Base-by-base conservation (phyloP, 2,797 vertebrate species). In the Gymnothorax javanicus region DNA sequence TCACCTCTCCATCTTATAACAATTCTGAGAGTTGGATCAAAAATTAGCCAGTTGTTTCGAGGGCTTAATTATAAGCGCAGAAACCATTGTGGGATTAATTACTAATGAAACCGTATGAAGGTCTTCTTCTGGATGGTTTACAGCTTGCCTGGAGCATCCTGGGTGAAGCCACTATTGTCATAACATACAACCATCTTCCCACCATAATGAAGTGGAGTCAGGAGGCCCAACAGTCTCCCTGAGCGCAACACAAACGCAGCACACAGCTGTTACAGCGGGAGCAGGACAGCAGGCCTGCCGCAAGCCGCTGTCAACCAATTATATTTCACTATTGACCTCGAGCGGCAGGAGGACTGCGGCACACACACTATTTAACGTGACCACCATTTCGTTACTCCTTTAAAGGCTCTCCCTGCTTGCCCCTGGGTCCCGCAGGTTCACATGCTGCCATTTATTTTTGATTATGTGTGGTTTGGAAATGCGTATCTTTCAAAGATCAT, bases 71-170 rank as follows among this genome's bases (percentile, higher is more conserved):
- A 89, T 88, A 86, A 87, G 90, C 84, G 84, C 85, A 89, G 88
- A 87, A 92, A 90, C 88, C 89, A 89, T 92, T 89, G 88, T 90
- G 91, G 90, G 89, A 92, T 92, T 89, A 92, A 92, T 92, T 91
- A 91, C 89, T 88, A 89, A 84, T 88, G 88, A 89, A 88, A 77
- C 89, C 87, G 88, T 90, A 87, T 83, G 87, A 90, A 85, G 69
- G 85, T 86, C 69, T 88, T 87, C 86, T 75, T 90, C 88, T 82
- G 85, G 88, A 88, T 87, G 89, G 88, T 89, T 89, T 85, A 89
- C 88, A 89, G 87, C 90, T 87, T 91, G 89, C 89, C 86, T 79
- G 75, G 62, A 90, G 89, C 87, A 88, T 87, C 87, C 69, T 69
- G 82, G 86, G 87, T 56, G 86, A 86, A 86, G 69, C 85, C 79